Evolutionary conservation across 30 jellyfish, hydroid and myxozoan genomes (phyloP).

Genomic region (Aurelia sp.): DNA sequence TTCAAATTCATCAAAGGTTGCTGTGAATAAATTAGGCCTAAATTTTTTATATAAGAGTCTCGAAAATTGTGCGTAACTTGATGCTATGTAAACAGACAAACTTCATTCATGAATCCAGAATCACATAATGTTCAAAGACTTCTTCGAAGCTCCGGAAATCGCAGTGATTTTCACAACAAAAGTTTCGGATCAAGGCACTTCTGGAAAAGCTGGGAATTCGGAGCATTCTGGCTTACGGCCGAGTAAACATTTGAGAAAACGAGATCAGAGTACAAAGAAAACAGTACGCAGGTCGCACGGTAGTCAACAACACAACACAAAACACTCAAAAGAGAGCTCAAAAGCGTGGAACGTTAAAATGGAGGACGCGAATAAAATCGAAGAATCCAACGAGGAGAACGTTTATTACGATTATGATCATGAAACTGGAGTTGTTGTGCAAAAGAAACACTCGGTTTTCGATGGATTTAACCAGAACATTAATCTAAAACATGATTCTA

Average conservation of each 20-base stretch:
- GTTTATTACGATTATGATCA: slow-evolving; percentile 61
- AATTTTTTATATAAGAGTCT: no score
- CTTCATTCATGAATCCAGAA: neutral
- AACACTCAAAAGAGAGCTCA: slow-evolving; percentile 20
- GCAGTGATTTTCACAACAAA: slow-evolving; percentile 58
- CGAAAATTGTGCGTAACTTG: no score
- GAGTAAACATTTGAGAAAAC: slow-evolving; percentile 63
- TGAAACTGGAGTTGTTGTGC: slow-evolving; percentile 40
- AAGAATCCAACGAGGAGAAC: slow-evolving; percentile 29
- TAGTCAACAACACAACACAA: slow-evolving; percentile 17
- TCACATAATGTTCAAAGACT: slow-evolving; percentile 31
- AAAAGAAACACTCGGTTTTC: slow-evolving; percentile 62
- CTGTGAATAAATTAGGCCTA: no score
- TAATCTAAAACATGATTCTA: neutral
- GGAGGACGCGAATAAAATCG: slow-evolving; percentile 45
- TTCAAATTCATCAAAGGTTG: no score
- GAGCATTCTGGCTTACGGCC: slow-evolving; percentile 47
- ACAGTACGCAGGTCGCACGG: slow-evolving; percentile 27
- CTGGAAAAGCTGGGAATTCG: slow-evolving; percentile 12
- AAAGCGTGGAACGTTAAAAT: slow-evolving; percentile 12
- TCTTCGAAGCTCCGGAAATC: slow-evolving; percentile 78
- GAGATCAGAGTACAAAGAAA: slow-evolving; percentile 47
- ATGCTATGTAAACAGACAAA: neutral
- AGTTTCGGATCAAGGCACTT: slow-evolving; percentile 42
- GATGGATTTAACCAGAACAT: neutral